Conservation (phyloP, 2,888 invertebrate species). For the Furcula furcula region DNA sequence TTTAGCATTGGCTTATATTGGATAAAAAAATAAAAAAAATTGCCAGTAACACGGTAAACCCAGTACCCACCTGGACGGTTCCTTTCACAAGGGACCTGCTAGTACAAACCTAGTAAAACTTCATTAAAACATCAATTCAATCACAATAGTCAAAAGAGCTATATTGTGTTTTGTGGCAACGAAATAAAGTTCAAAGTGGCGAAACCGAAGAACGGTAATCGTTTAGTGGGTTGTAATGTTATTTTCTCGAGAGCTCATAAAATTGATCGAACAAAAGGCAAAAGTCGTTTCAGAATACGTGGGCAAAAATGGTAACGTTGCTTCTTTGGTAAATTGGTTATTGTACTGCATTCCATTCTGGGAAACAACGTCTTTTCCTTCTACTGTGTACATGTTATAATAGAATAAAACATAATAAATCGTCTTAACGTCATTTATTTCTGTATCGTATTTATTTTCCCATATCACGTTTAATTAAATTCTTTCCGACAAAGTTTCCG, state of each 20-base stretch:
- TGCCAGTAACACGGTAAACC: too few relatives aligned
- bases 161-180: background rate
- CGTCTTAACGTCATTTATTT: conserved; percentile 13
- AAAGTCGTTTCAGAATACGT: conserved; percentile 26
- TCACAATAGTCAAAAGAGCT: background rate
- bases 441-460: conserved; percentile 11
- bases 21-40: too few relatives aligned
- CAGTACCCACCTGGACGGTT: too few relatives aligned
- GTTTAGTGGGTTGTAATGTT: conserved; percentile 33
- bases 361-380: conserved; percentile 12
- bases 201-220: conserved; percentile 28
- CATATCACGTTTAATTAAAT: conserved; percentile 23
- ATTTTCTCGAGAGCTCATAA: conserved; percentile 42
- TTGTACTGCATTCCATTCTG: conserved; percentile 37
- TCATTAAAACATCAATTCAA: background rate
- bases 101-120: background rate
- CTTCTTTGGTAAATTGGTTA: conserved; percentile 37
- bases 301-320: conserved; percentile 29
- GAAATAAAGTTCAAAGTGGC: background rate
- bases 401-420: conserved; percentile 6
- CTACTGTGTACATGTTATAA: background rate
- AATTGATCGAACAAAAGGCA: conserved; percentile 47
- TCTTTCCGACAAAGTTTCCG: too few relatives aligned
- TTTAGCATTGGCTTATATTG: too few relatives aligned
- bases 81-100: too few relatives aligned